These are phyloP conservation scores for Dendrolimus houi DNA, from an alignment of 2,888 invertebrate species.

Conservation along the genomic window DNA sequence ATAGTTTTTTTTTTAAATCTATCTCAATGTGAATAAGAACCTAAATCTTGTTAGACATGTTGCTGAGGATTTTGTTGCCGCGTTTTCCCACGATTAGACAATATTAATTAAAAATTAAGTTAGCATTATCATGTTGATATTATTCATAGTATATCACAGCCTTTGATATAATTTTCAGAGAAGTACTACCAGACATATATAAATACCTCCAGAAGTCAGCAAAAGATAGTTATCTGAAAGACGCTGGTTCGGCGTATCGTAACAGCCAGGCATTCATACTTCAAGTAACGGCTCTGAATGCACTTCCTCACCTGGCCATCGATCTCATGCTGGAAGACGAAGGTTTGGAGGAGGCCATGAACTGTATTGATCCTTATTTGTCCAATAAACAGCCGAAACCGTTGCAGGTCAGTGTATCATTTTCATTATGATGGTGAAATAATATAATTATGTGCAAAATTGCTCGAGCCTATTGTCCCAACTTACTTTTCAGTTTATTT, in stretches of 20 bases:
- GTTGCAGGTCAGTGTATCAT: slow-evolving; percentile 71
- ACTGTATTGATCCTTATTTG: slow-evolving; percentile 68
- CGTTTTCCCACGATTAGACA: no score
- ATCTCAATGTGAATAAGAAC: no score
- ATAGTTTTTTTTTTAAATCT: no score
- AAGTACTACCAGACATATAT: slow-evolving; percentile 80
- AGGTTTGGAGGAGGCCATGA: slow-evolving; percentile 52
- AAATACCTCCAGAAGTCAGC: slow-evolving; percentile 70
- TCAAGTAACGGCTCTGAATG: slow-evolving; percentile 66
- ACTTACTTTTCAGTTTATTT: no score
- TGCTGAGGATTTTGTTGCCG: no score
- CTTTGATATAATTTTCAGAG: slow-evolving; percentile 49
- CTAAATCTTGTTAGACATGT: no score
- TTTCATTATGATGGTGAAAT: background rate
- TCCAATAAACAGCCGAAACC: slow-evolving; percentile 77
- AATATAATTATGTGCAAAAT: no score
- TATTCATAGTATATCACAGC: no score
- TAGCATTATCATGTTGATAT: no score
- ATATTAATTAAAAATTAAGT: no score
- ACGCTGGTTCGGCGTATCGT: slow-evolving; percentile 74
- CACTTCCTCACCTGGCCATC: slow-evolving; percentile 58
- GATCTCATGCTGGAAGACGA: slow-evolving; percentile 63
- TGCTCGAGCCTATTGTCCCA: no score
- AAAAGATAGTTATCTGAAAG: slow-evolving; percentile 75
- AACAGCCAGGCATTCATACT: slow-evolving; percentile 63